phyloP scores from a whole-genome alignment of 2,888 invertebrate species.

The Leptopilina syphax region DNA sequence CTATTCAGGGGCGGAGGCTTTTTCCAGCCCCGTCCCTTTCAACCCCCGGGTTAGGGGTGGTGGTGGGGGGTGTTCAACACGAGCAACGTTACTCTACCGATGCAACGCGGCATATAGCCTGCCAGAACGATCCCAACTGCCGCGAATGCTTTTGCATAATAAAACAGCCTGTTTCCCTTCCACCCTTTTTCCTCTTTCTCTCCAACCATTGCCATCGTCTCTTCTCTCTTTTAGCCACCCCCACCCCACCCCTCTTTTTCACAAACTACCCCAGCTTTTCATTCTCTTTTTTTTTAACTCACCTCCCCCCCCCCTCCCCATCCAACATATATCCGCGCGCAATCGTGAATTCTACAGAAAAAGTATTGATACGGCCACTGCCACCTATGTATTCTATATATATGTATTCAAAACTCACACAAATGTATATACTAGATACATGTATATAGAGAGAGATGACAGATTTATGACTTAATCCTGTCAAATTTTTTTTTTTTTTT shows the following conservation, averaged over 20 bases:
- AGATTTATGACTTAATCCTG: neutral
- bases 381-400: neutral
- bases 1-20: conserved; percentile 72
- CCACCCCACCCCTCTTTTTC: conserved; percentile 42
- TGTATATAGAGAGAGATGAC: neutral
- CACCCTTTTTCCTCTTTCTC: conserved; percentile 35
- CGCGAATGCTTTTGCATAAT: conserved; percentile 77
- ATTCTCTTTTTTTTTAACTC: conserved; percentile 50
- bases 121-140: conserved; percentile 72
- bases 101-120: conserved; percentile 67
- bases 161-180: conserved; percentile 72
- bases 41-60: conserved; percentile 27
- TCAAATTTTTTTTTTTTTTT: neutral
- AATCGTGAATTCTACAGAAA: conserved; percentile 51
- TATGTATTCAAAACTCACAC: conserved; percentile 10
- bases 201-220: conserved; percentile 50
- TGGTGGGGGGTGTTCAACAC: conserved; percentile 51
- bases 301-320: conserved; percentile 53
- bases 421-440: neutral
- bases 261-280: conserved; percentile 53
- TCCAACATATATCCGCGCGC: conserved; percentile 21
- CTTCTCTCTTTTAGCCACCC: conserved; percentile 41
- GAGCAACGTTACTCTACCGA: conserved; percentile 55
- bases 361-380: conserved; percentile 59
- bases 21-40: conserved; percentile 59